Conservation (phyloP, 2,113 vertebrate genomes). For the Echinops telfairi region DNA sequence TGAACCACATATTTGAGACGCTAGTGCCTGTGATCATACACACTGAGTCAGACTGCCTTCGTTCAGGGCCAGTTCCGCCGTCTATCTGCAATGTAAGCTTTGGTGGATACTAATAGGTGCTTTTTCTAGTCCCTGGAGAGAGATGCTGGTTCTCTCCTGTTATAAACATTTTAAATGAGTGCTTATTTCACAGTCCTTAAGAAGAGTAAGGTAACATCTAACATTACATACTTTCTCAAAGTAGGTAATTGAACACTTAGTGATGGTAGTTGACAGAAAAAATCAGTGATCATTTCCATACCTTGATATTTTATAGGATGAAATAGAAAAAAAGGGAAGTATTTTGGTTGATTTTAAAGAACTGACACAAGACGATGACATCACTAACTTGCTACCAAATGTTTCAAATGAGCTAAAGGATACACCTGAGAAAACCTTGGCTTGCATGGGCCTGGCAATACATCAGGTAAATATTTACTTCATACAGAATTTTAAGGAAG, state of each 20-base stretch:
- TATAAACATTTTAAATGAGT: not conserved
- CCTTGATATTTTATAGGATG: slow-evolving; percentile 90
- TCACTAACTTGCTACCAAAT: slow-evolving; percentile 87
- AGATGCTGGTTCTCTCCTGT: too few relatives aligned
- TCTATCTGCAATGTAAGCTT: not conserved
- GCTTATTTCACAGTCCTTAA: slow-evolving; percentile 7
- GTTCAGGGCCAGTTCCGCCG: not conserved
- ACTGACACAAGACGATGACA: slow-evolving; percentile 86
- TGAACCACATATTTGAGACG: not conserved
- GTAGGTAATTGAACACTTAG: not conserved
- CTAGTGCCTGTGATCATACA: not conserved
- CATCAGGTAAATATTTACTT: slow-evolving; percentile 91
- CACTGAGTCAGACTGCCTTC: not conserved
- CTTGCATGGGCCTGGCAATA: slow-evolving; percentile 95
- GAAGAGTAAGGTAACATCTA: slow-evolving; percentile 33
- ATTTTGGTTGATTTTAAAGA: slow-evolving; percentile 97
- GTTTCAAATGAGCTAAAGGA: slow-evolving; percentile 91
- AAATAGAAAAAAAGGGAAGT: slow-evolving; percentile 98
- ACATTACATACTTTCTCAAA: not conserved
- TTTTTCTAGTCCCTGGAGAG: too few relatives aligned
- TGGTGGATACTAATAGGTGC: not conserved
- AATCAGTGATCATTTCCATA: slow-evolving; percentile 48
- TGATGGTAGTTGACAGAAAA: slow-evolving; percentile 27
- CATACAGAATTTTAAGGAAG: not conserved
- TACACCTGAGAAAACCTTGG: slow-evolving; percentile 93